phyloP scores from a whole-genome alignment of 2,888 invertebrate genomes.

The Linnaemya vulpina region DNA sequence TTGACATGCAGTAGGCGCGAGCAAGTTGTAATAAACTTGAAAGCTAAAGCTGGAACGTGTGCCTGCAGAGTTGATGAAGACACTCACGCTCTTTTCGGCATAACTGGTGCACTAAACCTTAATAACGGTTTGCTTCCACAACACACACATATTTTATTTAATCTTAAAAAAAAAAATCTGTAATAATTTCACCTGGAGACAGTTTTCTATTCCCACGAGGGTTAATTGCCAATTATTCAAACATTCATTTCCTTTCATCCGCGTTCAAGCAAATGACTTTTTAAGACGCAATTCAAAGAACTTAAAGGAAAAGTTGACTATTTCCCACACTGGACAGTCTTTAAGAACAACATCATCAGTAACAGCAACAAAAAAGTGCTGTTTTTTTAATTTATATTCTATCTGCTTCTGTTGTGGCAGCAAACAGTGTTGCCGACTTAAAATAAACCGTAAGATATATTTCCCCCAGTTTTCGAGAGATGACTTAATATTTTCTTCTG shows the following conservation, averaged over 20 bases:
- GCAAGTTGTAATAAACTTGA: no score
- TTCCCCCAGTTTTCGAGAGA: no score
- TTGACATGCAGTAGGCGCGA: no score
- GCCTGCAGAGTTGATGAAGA: no score
- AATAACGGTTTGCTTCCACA: not conserved
- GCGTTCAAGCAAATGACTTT: conserved; percentile 31
- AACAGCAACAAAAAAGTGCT: conserved; percentile 2
- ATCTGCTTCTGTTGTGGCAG: not conserved
- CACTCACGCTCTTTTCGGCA: no score
- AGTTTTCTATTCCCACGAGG: not conserved
- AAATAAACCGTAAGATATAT: no score
- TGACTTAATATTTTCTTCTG: no score
- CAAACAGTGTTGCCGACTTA: not conserved
- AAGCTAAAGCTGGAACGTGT: no score
- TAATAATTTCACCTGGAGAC: not conserved
- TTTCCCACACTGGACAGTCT: conserved; percentile 35
- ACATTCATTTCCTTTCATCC: not conserved
- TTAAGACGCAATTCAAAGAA: conserved; percentile 10
- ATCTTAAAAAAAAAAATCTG: not conserved
- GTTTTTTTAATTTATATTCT: not conserved
- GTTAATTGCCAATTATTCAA: conserved; percentile 14
- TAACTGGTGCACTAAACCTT: no score
- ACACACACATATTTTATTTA: no score
- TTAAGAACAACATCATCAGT: not conserved
- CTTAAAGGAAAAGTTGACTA: conserved; percentile 12